Conservation (phyloP, 2,113 vertebrate genomes). For the Axis porcinus region DNA sequence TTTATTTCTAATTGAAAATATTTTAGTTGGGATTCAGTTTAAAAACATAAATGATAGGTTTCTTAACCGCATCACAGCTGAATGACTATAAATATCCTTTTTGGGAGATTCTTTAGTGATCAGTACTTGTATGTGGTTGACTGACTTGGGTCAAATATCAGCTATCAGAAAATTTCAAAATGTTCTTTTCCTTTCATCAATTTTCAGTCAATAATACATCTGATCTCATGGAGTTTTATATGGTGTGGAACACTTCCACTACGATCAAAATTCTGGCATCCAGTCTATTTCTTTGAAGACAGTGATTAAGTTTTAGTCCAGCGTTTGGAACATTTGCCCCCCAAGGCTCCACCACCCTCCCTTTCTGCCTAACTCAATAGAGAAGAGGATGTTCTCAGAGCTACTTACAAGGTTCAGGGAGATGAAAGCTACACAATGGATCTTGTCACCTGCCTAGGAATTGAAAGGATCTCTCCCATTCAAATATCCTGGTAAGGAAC, state of each 20-base stretch:
- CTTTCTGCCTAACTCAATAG: not conserved
- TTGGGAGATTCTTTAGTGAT: not conserved
- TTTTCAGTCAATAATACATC: not conserved
- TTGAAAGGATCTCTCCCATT: not conserved
- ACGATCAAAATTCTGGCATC: not conserved
- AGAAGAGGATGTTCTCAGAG: not conserved
- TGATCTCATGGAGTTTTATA: not conserved
- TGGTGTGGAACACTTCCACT: not conserved
- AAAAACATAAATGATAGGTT: not conserved
- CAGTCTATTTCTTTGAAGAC: not conserved
- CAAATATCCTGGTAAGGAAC: not conserved
- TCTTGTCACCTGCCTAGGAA: not conserved
- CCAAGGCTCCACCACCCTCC: not conserved
- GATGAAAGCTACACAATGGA: not conserved
- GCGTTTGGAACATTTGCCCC: not conserved
- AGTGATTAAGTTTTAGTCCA: not conserved
- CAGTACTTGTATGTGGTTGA: not conserved
- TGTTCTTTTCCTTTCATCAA: not conserved
- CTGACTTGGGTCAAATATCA: not conserved
- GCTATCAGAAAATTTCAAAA: not conserved
- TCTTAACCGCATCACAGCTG: not conserved
- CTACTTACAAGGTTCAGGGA: not conserved
- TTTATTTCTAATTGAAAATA: not conserved
- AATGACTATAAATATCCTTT: not conserved
- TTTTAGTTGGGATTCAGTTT: not conserved